Conservation (phyloP, 2,888 invertebrate species). For the Aplocera efformata region DNA sequence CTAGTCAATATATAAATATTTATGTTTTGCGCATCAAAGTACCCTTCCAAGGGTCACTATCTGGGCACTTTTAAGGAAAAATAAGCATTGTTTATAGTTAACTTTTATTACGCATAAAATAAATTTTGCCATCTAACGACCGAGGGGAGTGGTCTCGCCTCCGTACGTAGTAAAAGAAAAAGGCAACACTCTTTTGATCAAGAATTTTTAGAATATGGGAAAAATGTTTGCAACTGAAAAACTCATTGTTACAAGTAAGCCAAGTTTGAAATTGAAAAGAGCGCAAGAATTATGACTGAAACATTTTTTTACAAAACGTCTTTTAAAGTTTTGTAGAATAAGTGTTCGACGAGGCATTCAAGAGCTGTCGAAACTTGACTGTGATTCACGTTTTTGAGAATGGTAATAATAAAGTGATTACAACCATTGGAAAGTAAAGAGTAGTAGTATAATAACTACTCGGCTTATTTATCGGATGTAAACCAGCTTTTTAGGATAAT, state of each 20-base stretch:
- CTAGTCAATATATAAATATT: background rate
- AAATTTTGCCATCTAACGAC: constrained; percentile 4
- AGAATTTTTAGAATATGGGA: background rate
- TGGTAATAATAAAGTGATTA: too few species aligned
- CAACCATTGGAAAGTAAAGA: too few species aligned
- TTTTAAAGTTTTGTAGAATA: too few species aligned
- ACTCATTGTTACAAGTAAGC: constrained; percentile 2
- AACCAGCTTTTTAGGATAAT: too few species aligned
- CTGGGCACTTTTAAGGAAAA: background rate
- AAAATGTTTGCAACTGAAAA: background rate
- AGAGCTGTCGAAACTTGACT: too few species aligned
- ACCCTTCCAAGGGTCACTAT: background rate
- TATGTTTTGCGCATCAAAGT: too few species aligned
- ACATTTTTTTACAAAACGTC: background rate
- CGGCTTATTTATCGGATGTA: too few species aligned
- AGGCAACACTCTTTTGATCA: background rate
- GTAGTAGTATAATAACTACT: too few species aligned
- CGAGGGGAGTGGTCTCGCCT: background rate
- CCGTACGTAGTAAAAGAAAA: constrained; percentile 1
- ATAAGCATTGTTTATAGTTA: constrained; percentile 2
- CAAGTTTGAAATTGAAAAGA: constrained; percentile 12
- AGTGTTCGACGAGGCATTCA: too few species aligned
- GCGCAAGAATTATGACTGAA: background rate
- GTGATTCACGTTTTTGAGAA: too few species aligned
- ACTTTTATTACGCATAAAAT: constrained; percentile 9